phyloP scores from a whole-genome alignment of 2,113 vertebrate genomes.

The Heterotilapia buettikoferi region DNA sequence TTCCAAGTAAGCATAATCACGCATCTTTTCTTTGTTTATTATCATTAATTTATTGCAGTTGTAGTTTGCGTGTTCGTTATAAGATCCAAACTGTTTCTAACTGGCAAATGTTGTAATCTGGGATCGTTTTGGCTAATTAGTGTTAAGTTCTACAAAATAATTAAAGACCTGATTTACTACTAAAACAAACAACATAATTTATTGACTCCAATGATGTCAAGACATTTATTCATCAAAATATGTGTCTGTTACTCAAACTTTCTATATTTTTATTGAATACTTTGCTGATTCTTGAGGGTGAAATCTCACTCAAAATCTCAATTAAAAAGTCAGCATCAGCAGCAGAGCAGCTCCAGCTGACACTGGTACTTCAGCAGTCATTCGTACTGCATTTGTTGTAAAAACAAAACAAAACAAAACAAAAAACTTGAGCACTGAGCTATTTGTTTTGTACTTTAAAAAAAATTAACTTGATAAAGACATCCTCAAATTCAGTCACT shows the following conservation, averaged over 20 bases:
- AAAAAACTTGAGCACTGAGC: not conserved
- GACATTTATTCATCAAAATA: accelerated
- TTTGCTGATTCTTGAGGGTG: not conserved
- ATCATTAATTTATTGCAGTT: not conserved
- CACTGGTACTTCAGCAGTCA: not conserved
- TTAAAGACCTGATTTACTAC: not conserved
- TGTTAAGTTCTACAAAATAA: accelerated
- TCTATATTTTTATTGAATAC: not conserved
- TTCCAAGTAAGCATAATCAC: not conserved
- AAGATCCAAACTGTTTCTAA: not conserved
- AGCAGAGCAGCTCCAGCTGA: not conserved
- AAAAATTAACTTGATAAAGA: not conserved
- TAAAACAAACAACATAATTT: not conserved
- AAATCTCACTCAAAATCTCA: not conserved
- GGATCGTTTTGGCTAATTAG: accelerated
- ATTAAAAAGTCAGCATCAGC: not conserved
- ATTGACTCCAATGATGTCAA: not conserved
- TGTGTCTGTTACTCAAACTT: accelerated
- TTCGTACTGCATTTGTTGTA: not conserved
- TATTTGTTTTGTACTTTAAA: not conserved
- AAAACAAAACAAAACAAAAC: not conserved
- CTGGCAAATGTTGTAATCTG: not conserved
- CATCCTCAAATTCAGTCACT: not conserved
- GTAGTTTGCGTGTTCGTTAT: accelerated
- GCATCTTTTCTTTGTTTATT: not conserved